Base-by-base conservation (phyloP, 23 tunicate genomes). In the Styela plicata region DNA sequence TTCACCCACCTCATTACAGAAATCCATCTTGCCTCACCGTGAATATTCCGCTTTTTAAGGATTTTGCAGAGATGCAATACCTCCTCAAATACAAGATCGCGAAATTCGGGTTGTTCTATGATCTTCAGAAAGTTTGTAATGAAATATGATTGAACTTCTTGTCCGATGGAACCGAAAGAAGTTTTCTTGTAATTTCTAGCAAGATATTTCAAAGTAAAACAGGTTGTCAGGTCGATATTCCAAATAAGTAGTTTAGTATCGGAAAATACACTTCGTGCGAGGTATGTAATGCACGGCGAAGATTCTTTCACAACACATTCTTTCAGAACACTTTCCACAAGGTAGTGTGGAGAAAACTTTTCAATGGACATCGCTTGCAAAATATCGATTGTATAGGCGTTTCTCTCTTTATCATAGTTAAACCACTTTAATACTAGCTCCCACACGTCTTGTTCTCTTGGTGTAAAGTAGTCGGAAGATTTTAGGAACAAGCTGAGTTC, bases 1-100 rank as follows among this genome's bases (percentile, higher is more conserved):
- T 32, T 71, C 77, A 71, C 77, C 77, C 77, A 71, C 34, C 29
- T 71, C 77, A 71, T 71, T 36, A 71, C 77, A 19, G 77, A 34
- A 21, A 3, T 71, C 77, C 77, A 71, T 31, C 7, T 71, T 31
- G 77, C 77, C 34, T 71, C 77, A 32, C 77, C 77, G 37, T 71
- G 77, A 32, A 71, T 34, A 17, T 71, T 71, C 34, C 77, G 77
- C 17, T 71, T 71, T 30, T 32, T 33, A 3, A 71, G 17, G 16
- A 71, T 71, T 71, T 71, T 71, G 23, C 77, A 33, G 24, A 71
- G 77, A 33, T 30, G 77, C 5, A 30, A 22, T 3, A 71, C 37
- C 29, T 71, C 77, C 3, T 71, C 35, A 36, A 71, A 71, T 3
- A 34, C 17, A 3, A 71, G 36, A 30, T 29, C 13, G 17, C 36